These are phyloP conservation scores for Antedon mediterranea DNA, from an alignment of 53 echinoderm and acorn worm species.

Conservation along the genomic window DNA sequence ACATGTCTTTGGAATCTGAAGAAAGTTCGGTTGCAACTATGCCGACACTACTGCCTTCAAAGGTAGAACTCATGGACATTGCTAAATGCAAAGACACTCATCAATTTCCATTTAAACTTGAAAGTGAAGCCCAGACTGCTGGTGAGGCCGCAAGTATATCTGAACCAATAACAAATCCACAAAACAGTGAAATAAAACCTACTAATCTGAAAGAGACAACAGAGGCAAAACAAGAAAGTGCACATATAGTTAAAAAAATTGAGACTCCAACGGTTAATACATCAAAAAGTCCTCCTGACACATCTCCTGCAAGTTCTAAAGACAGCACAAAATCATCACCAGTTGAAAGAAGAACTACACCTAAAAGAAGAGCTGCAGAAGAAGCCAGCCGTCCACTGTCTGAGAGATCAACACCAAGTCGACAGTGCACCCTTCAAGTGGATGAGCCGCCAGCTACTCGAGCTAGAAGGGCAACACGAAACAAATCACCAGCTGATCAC, in stretches of 20 bases:
- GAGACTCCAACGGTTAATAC: not conserved
- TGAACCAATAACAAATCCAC: not conserved
- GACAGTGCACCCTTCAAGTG: not conserved
- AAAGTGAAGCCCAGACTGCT: not conserved
- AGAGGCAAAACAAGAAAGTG: not conserved
- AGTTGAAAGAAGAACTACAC: not conserved
- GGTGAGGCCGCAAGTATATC: not conserved
- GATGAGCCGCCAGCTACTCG: not conserved
- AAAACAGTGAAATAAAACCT: not conserved
- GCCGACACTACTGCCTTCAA: not conserved
- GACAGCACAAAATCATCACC: not conserved
- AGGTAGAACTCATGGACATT: not conserved
- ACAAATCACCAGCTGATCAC: not conserved
- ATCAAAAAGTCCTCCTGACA: not conserved
- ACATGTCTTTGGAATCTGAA: not conserved
- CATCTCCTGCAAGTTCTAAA: not conserved
- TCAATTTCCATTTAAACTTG: not conserved
- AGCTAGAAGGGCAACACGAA: not conserved
- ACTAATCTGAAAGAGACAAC: not conserved
- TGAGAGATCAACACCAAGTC: not conserved
- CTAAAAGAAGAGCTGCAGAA: not conserved
- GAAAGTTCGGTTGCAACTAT: not conserved
- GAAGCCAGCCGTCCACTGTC: not conserved
- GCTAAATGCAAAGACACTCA: not conserved
- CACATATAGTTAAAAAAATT: not conserved